phyloP scores from a whole-genome alignment of 2,888 invertebrate genomes.

The Graphium colonna region DNA sequence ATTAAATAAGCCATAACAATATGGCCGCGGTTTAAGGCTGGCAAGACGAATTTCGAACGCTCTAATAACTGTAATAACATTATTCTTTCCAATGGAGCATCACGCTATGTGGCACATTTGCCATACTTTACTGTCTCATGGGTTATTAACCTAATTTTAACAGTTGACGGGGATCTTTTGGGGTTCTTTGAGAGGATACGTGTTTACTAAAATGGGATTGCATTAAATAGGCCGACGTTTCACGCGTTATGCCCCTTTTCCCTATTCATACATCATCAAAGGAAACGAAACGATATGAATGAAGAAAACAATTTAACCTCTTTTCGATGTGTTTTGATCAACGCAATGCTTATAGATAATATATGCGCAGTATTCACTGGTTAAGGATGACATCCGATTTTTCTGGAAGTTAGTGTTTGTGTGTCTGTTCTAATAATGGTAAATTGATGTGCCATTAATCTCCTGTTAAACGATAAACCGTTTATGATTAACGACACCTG shows the following conservation, averaged over 20 bases:
- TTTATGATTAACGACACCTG: too few species aligned
- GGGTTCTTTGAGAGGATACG: conserved; percentile 2
- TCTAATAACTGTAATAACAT: conserved; percentile 41
- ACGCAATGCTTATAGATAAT: too few species aligned
- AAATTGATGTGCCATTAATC: too few species aligned
- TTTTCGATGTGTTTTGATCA: too few species aligned
- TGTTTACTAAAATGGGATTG: conserved; percentile 4
- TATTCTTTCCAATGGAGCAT: conserved; percentile 54
- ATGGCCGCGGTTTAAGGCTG: conserved; percentile 45
- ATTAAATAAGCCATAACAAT: conserved; percentile 67
- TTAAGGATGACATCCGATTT: too few species aligned
- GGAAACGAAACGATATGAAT: neutral
- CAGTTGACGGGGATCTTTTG: conserved; percentile 7
- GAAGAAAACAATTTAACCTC: too few species aligned
- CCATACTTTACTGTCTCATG: conserved; percentile 32
- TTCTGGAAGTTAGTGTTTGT: too few species aligned
- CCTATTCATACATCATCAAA: neutral
- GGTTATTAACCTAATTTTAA: conserved; percentile 26
- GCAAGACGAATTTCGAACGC: conserved; percentile 48
- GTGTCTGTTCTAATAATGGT: too few species aligned
- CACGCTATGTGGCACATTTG: conserved; percentile 44
- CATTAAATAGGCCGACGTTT: neutral
- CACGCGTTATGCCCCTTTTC: neutral
- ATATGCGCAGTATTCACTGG: too few species aligned
- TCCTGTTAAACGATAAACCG: too few species aligned